Evolutionary conservation across 2,888 invertebrate species (phyloP).

Genomic region (Melanophora roralis): DNA sequence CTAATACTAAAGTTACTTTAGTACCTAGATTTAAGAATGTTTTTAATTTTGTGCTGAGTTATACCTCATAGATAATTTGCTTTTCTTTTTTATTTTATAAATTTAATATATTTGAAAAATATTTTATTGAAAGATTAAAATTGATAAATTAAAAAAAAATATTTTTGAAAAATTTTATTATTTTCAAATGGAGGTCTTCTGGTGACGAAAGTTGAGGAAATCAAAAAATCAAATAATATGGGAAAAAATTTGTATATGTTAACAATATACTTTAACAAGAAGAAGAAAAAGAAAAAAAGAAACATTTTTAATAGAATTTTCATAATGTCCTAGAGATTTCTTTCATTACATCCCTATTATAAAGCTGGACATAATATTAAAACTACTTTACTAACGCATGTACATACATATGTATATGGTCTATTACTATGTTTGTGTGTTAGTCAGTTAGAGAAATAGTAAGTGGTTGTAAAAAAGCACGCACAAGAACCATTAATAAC

Average conservation of each 20-base stretch:
- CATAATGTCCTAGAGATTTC: slow-evolving; percentile 19
- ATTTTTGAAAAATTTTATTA: too few relatives aligned
- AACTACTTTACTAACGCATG: neutral
- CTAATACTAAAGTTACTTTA: too few relatives aligned
- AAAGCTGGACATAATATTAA: neutral
- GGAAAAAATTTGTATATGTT: neutral
- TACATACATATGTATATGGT: neutral
- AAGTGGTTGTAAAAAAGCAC: neutral
- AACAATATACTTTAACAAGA: neutral
- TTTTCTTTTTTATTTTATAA: too few relatives aligned
- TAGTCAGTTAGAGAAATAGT: neutral
- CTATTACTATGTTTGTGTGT: neutral
- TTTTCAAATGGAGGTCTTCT: too few relatives aligned
- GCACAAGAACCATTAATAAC: slow-evolving; percentile 43
- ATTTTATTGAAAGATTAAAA: too few relatives aligned
- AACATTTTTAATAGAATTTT: slow-evolving; percentile 38
- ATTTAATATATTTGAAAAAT: too few relatives aligned
- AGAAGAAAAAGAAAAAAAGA: too few relatives aligned
- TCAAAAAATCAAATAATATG: neutral
- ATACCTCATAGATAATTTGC: too few relatives aligned
- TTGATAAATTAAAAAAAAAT: too few relatives aligned
- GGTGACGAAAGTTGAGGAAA: too few relatives aligned
- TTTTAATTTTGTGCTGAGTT: too few relatives aligned
- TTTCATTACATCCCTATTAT: slow-evolving; percentile 23
- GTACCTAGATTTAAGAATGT: too few relatives aligned